Evolutionary conservation across 2,113 vertebrate species (phyloP), one percentile per base, ranked within the genome.

Genomic region (Strix aluco): DNA sequence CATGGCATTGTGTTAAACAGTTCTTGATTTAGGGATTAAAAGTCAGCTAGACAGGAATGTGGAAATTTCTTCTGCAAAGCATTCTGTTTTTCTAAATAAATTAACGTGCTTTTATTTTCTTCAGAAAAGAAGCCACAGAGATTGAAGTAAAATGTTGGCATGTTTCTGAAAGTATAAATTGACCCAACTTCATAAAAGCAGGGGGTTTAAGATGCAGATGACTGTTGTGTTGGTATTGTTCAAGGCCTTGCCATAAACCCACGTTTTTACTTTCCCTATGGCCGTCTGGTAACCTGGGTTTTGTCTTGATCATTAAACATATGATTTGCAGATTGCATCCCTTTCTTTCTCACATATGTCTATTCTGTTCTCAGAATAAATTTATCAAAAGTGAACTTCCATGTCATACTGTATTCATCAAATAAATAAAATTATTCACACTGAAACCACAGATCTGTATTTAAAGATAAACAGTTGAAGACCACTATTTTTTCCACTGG

Each of bases 1-100:
- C 62, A 61, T 29, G 36, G n/a, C 69, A 58, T 51, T 90, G 47
- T 54, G 30, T 49, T 84, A 67, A 95, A 81, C 81, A 81, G 42
- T 67, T 79, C 77, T 82, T 90, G 70, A 94, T 26, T 58, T 70
- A 12, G 21, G 27, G 59, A 91, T 96, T 94, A 94, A 57, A 90
- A 92, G 63, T 83, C 59, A 85, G 32, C 42, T 88, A 71, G 61
- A 81, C 42, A 82, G 30, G 46, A 95, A 92, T 47, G 57, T 59
- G 47, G 78, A 89, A 67, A 73, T 79, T 46, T 91, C 58, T 85
- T 90, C 55, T 32, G n/a, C 70, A 88, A 71, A 77, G 40, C 34
- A 42, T 52, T 58, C 36, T 69, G 47, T 3, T 40, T 75, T 81
- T 73, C 63, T 77, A 66, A 82, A 58, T 73, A 58, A 20, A 62